Evolutionary conservation across 2,113 vertebrate species (phyloP).

Genomic region (Mesitornis unicolor): DNA sequence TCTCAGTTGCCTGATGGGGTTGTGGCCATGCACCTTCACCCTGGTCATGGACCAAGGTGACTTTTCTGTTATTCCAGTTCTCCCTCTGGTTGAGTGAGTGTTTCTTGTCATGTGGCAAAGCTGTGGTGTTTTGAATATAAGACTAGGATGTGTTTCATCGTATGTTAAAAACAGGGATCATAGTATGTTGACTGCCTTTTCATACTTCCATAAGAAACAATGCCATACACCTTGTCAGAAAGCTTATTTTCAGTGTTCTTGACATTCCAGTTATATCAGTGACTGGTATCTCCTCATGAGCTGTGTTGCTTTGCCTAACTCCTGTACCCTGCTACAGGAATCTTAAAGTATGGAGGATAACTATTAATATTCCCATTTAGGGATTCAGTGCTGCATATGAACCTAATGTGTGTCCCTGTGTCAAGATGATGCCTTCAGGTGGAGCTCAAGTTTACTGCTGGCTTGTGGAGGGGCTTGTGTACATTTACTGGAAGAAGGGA

Average conservation of each 20-base stretch:
- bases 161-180: neutral
- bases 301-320: neutral
- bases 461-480: neutral
- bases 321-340: neutral
- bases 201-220: neutral
- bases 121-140: neutral
- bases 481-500: neutral
- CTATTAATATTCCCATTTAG: neutral
- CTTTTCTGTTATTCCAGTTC: neutral
- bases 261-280: neutral
- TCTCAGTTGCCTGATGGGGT: rapidly evolving
- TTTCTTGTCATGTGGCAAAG: neutral
- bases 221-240: neutral
- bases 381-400: neutral
- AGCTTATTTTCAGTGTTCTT: neutral
- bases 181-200: neutral
- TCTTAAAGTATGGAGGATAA: neutral
- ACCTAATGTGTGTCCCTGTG: neutral
- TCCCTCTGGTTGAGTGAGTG: neutral
- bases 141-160: neutral
- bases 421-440: constrained; percentile 13
- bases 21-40: neutral
- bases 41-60: neutral
- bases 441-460: neutral
- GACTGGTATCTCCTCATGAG: neutral